phyloP scores from a whole-genome alignment of 2,113 vertebrate species.

The Salvelinus alpinus region DNA sequence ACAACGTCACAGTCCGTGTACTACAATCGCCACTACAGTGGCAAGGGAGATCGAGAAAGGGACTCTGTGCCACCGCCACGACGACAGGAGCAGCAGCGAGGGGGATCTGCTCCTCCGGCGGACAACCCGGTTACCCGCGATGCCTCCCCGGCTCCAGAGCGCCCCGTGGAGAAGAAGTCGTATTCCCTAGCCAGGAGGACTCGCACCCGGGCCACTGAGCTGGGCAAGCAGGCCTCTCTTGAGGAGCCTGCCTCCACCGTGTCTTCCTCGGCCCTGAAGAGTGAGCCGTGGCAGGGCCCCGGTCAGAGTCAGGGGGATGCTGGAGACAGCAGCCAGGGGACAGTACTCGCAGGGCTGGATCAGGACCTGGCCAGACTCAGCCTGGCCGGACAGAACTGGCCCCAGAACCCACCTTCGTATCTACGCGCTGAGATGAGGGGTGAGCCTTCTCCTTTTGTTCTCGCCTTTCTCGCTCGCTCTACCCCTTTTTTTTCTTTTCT shows the following conservation, averaged over 20 bases:
- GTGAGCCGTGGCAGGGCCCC: slow-evolving; percentile 54
- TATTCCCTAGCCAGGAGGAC: slow-evolving; percentile 91
- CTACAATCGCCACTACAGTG: slow-evolving; percentile 21
- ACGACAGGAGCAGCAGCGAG: slow-evolving; percentile 58
- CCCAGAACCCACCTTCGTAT: slow-evolving; percentile 82
- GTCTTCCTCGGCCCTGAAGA: slow-evolving; percentile 53
- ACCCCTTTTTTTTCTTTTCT: background rate
- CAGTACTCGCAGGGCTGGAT: slow-evolving; percentile 76
- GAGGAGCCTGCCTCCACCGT: slow-evolving; percentile 73
- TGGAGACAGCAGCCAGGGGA: slow-evolving; percentile 56
- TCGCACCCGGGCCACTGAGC: slow-evolving; percentile 86
- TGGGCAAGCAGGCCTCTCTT: slow-evolving; percentile 80
- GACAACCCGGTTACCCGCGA: slow-evolving; percentile 49
- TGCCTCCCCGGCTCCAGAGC: slow-evolving; percentile 75
- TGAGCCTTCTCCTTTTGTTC: slow-evolving; percentile 56
- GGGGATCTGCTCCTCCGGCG: slow-evolving; percentile 22
- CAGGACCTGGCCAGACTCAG: slow-evolving; percentile 86
- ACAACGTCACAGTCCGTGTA: slow-evolving; percentile 20
- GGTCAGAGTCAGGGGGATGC: slow-evolving; percentile 55
- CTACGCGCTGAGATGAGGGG: slow-evolving; percentile 86
- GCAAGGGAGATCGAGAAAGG: background rate
- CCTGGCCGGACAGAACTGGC: slow-evolving; percentile 86
- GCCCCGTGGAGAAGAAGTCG: slow-evolving; percentile 90
- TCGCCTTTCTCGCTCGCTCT: background rate
- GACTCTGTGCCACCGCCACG: slow-evolving; percentile 55